A percentile compares a stretch with the other conserved stretches of the same genome.
Evolutionary conservation across 2,113 vertebrate genomes (phyloP).

Genomic region (Daboia siamensis): DNA sequence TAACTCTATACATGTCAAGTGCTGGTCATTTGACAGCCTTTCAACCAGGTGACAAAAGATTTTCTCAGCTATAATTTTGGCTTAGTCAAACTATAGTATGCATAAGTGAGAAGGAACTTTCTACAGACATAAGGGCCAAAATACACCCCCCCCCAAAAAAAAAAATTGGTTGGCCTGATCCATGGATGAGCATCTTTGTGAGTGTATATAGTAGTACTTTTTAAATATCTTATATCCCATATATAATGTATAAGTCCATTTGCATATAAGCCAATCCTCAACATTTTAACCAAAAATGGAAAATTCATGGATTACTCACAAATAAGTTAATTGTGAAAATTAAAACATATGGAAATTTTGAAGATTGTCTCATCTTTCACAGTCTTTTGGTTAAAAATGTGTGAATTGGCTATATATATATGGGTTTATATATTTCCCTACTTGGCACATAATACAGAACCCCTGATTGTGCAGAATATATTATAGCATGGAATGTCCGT

Average conservation of each 20-base stretch:
- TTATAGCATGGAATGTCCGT: constrained; percentile 28
- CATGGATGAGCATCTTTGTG: not conserved
- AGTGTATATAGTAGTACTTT: not conserved
- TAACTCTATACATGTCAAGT: constrained; percentile 10
- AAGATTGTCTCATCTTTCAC: not conserved
- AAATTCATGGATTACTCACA: not conserved
- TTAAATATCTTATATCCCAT: not conserved
- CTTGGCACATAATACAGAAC: constrained; percentile 33
- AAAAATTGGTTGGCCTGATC: not conserved
- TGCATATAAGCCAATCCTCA: not conserved
- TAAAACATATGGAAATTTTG: not conserved
- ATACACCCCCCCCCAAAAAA: not conserved
- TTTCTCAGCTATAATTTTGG: constrained; percentile 43
- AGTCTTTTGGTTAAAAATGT: not conserved
- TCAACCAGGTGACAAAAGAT: constrained; percentile 13
- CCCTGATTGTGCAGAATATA: constrained; percentile 20
- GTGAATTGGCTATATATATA: not conserved
- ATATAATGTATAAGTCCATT: not conserved
- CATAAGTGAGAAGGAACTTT: constrained; percentile 28
- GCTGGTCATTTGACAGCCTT: constrained; percentile 38
- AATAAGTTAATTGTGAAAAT: not conserved
- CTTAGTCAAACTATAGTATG: constrained; percentile 54
- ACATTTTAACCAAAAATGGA: not conserved
- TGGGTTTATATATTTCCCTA: not conserved
- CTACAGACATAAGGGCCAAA: constrained; percentile 33